Evolutionary conservation across 1,140 invertebrate species (phyloP), one percentile per base, ranked within the genome.

Genomic region (Tachypleus tridentatus): DNA sequence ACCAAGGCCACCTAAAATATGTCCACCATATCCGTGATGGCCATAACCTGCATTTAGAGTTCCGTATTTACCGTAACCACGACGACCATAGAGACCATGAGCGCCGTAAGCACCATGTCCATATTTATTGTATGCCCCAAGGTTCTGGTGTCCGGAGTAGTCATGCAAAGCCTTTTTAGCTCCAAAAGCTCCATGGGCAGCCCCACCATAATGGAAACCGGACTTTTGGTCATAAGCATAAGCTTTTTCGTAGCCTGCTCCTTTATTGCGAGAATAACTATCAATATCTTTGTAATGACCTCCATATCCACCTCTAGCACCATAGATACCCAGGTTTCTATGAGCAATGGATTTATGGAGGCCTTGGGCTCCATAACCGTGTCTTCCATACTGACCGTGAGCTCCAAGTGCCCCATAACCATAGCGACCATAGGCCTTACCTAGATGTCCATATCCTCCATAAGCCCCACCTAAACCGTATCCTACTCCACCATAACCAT

Each of bases 141-240:
- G 9, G n/a, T 67, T 67, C 62, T 67, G 65, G 65, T 67, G 65
- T 10, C 62, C 65, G 49, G n/a, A 4, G 29, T 52, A 11, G 62
- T 61, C 62, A 9, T 54, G n/a, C 3, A 58, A 53, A 48, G 52
- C 62, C 52, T 67, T 52, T 8, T 64, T 60, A 57, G 62, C n/a
- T 48, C 60, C 58, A 6, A 63, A 62, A 5, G 65, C 65, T 52
- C 62, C 62, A 53, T 64, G 61, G 62, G 63, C 65, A 50, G 58
- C 59, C 8, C 3, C 8, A 47, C 63, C 48, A 49, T 54, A 52
- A 11, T 67, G 65, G 58, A 63, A 53, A 56, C 65, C 65, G 53
- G 65, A 61, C 58, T 67, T 67, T 62, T 67, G 63, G 62, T 67
- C 65, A 58, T 66, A 66, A 4, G 61, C 61, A 52, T 66, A 66